Evolutionary conservation across 2,113 vertebrate genomes (phyloP).

Genomic region (Perca schrenkii): DNA sequence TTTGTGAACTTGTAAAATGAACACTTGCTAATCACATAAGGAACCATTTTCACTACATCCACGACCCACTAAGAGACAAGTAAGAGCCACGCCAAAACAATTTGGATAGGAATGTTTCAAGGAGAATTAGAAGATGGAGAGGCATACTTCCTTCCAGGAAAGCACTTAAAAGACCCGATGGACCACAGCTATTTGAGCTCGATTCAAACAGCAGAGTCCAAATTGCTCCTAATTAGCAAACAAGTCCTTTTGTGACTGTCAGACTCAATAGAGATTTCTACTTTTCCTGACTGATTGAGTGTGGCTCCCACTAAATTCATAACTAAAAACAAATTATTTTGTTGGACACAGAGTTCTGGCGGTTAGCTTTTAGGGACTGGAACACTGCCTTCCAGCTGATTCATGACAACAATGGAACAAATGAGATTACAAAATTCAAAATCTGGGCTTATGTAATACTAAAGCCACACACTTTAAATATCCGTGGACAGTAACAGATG

Average conservation of each 20-base stretch:
- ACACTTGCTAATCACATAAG: slow-evolving; percentile 10
- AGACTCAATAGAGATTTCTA: background rate
- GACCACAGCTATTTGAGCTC: slow-evolving; percentile 22
- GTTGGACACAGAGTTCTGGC: background rate
- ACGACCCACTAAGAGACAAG: slow-evolving; percentile 6
- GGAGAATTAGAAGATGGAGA: slow-evolving; percentile 17
- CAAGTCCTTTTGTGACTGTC: slow-evolving; percentile 7
- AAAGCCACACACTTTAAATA: slow-evolving; percentile 26
- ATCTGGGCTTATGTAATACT: slow-evolving; percentile 37
- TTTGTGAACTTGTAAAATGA: background rate
- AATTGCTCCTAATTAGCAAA: slow-evolving; percentile 40
- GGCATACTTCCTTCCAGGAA: slow-evolving; percentile 13
- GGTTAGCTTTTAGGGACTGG: background rate
- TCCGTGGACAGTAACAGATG: slow-evolving; percentile 26
- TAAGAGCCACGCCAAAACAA: slow-evolving; percentile 3
- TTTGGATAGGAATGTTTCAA: slow-evolving; percentile 24
- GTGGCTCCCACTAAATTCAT: background rate
- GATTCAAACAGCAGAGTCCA: slow-evolving; percentile 27
- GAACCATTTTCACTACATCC: background rate
- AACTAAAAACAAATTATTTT: background rate
- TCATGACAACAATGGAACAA: slow-evolving; percentile 25
- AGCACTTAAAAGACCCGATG: slow-evolving; percentile 28
- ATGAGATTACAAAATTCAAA: slow-evolving; percentile 46
- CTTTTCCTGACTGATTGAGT: background rate
- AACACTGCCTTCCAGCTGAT: slow-evolving; percentile 12